These are phyloP conservation scores for Chelonoidis abingdonii DNA, from an alignment of 2,113 vertebrate species.

Conservation along the genomic window DNA sequence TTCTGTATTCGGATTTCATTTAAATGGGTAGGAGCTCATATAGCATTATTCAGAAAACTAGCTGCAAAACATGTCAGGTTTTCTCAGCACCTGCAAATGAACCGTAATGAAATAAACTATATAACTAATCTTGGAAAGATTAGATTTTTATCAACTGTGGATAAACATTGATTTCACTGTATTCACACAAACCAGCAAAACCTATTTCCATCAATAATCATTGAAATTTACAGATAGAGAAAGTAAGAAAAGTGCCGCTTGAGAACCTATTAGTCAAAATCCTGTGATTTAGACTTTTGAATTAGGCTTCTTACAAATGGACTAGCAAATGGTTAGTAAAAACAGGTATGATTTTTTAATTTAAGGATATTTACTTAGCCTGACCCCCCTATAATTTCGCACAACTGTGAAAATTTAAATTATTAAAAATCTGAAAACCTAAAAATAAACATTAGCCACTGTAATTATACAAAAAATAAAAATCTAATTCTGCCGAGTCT, in stretches of 20 bases:
- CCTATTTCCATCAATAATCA: not conserved
- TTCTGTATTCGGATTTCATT: not conserved
- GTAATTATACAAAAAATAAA: not conserved
- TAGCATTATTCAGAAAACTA: not conserved
- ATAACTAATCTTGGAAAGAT: not conserved
- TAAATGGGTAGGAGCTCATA: not conserved
- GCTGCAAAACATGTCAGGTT: not conserved
- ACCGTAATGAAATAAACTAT: constrained; percentile 46
- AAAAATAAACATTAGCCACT: not conserved
- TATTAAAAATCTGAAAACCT: not conserved
- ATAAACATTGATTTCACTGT: not conserved
- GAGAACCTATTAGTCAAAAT: not conserved
- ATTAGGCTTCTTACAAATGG: not conserved
- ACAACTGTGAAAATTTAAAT: not conserved
- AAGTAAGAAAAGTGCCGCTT: not conserved
- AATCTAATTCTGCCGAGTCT: not conserved
- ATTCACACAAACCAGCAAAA: not conserved
- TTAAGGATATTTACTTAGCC: not conserved
- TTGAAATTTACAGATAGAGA: not conserved
- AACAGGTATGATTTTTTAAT: not conserved
- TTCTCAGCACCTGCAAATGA: constrained; percentile 48
- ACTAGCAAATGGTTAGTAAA: not conserved
- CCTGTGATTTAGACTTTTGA: not conserved
- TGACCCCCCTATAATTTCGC: not conserved
- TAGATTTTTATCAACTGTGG: not conserved